Conservation (phyloP, 1,140 invertebrate species). For the Thaumetopoea pityocampa region DNA sequence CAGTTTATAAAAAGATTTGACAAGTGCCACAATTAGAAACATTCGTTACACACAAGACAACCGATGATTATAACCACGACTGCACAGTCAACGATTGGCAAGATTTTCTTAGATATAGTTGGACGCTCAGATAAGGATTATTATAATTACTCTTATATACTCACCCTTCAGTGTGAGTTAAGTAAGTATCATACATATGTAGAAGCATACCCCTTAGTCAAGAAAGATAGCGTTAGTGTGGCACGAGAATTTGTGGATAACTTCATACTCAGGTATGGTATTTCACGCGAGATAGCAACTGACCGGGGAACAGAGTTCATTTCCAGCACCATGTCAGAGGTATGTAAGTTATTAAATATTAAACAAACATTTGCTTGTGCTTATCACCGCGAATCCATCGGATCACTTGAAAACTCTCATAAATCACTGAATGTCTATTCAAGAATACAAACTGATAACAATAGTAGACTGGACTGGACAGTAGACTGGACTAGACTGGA, state of each 20-base stretch:
- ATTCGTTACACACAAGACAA: not conserved
- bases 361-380: slow-evolving; percentile 1
- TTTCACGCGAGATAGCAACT: not conserved
- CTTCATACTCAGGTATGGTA: slow-evolving; percentile 3
- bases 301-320: not conserved
- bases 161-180: slow-evolving; percentile 19
- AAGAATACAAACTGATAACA: slow-evolving; percentile 14
- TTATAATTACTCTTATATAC: slow-evolving; percentile 10
- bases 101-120: slow-evolving; percentile 16
- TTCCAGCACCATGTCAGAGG: not conserved
- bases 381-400: slow-evolving; percentile 6
- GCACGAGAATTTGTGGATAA: slow-evolving; percentile 5
- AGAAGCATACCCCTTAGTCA: slow-evolving; percentile 9
- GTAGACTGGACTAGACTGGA: too few species aligned
- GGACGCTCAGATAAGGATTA: slow-evolving; percentile 15
- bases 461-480: too few species aligned
- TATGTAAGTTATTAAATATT: slow-evolving; percentile 1
- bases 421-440: slow-evolving; percentile 8
- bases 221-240: slow-evolving; percentile 1
- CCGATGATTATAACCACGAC: slow-evolving; percentile 18
- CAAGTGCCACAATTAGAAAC: slow-evolving; percentile 6
- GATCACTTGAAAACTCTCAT: slow-evolving; percentile 7
- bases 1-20: slow-evolving; percentile 6
- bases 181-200: too few species aligned
- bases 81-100: slow-evolving; percentile 15